A percentile compares a stretch with the other conserved stretches of the same genome.
Conservation (phyloP, 2,797 vertebrate genomes). For the Melanotaenia pygmaea region DNA sequence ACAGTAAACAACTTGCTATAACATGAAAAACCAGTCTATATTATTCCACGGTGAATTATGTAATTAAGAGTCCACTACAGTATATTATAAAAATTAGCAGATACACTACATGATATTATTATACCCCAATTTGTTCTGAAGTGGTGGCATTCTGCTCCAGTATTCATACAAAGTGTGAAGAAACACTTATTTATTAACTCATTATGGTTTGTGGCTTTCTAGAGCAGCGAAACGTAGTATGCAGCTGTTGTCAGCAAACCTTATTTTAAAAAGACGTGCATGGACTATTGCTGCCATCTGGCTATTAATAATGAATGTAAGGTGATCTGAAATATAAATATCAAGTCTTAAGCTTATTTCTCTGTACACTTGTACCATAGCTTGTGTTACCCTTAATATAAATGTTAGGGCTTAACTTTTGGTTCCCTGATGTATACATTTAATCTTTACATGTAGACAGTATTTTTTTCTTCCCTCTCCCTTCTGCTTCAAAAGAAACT, state of each 20-base stretch:
- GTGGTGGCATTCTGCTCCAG: slow-evolving; percentile 66
- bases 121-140: slow-evolving; percentile 51
- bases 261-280: slow-evolving; percentile 69
- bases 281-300: slow-evolving; percentile 74
- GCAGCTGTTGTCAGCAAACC: slow-evolving; percentile 76
- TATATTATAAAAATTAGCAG: neutral
- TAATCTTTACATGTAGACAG: neutral
- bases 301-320: slow-evolving; percentile 62
- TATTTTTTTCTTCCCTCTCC: neutral
- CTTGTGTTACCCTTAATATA: neutral
- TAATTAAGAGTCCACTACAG: too few relatives aligned
- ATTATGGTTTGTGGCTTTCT: slow-evolving; percentile 53
- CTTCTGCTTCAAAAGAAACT: slow-evolving; percentile 37
- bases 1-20: too few relatives aligned
- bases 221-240: slow-evolving; percentile 59
- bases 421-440: neutral
- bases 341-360: slow-evolving; percentile 34
- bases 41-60: too few relatives aligned
- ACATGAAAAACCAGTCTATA: too few relatives aligned
- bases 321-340: slow-evolving; percentile 55
- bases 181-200: slow-evolving; percentile 67
- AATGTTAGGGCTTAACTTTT: slow-evolving; percentile 14
- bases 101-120: neutral
- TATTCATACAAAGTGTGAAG: slow-evolving; percentile 47
- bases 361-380: slow-evolving; percentile 6